Percentiles rank a stretch among this genome's conserved stretches.
Conservation (phyloP, 2,113 vertebrate species). For the Datnioides undecimradiatus region DNA sequence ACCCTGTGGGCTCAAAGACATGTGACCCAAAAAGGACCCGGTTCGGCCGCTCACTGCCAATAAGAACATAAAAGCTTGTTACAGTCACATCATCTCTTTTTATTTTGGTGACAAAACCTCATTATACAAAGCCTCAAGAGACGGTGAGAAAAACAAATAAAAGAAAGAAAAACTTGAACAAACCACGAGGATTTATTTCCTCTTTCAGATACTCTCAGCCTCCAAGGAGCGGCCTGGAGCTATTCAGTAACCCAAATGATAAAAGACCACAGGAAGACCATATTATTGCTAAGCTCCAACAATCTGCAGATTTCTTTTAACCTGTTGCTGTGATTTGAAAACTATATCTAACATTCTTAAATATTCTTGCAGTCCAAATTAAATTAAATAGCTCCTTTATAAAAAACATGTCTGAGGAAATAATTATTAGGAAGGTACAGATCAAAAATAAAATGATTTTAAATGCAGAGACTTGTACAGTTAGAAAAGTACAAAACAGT, state of each 20-base stretch:
- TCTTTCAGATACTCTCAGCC: too few species aligned
- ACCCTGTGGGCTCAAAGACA: constrained; percentile 73
- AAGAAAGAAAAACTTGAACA: too few species aligned
- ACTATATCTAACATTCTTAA: too few species aligned
- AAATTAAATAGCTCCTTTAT: not conserved
- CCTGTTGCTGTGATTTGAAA: not conserved
- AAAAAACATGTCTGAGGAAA: not conserved
- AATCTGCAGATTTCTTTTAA: too few species aligned
- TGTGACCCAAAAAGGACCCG: constrained; percentile 56
- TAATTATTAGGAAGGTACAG: not conserved
- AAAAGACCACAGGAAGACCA: too few species aligned
- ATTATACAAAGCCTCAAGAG: too few species aligned
- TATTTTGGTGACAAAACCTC: not conserved
- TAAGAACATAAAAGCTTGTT: not conserved
- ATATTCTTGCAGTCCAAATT: not conserved
- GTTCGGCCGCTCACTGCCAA: constrained; percentile 72
- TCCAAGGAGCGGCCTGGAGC: too few species aligned
- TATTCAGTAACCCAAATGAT: too few species aligned
- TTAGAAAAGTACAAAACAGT: not conserved
- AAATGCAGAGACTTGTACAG: not conserved
- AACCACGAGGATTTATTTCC: too few species aligned
- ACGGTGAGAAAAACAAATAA: too few species aligned
- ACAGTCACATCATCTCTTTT: not conserved
- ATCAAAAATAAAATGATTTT: not conserved
- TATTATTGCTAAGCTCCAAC: too few species aligned